Evolutionary conservation across 2,888 invertebrate species (phyloP).

Genomic region (Labia minor): DNA sequence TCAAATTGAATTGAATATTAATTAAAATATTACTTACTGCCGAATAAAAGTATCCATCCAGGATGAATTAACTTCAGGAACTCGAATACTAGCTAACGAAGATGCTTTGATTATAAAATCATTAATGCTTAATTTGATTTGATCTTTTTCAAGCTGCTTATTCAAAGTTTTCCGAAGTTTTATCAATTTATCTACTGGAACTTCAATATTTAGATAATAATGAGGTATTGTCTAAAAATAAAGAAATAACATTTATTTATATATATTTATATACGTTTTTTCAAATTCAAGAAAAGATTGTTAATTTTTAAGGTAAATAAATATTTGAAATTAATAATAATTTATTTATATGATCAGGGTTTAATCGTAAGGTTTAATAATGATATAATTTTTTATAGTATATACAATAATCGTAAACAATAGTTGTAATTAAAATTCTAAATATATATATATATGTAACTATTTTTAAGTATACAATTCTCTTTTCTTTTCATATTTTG

Average conservation of each 20-base stretch:
- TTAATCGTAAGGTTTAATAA: no score
- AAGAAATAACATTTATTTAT: constrained; percentile 9
- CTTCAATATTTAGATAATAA: constrained; percentile 83
- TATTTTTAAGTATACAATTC: no score
- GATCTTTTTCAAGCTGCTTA: constrained; percentile 63
- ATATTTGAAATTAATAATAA: no score
- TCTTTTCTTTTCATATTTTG: no score
- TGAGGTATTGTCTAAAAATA: constrained; percentile 74
- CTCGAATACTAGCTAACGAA: constrained; percentile 75
- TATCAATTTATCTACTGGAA: constrained; percentile 65
- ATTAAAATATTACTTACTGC: constrained; percentile 52
- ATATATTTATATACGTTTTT: constrained; percentile 8
- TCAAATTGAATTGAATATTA: no score
- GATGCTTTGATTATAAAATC: constrained; percentile 93
- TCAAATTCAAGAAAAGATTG: no score
- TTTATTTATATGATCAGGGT: no score
- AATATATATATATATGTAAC: no score
- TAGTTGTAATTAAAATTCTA: no score
- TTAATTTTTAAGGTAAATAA: no score
- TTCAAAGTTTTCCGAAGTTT: constrained; percentile 68
- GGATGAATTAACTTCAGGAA: constrained; percentile 87
- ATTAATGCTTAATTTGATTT: constrained; percentile 83
- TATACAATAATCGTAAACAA: no score
- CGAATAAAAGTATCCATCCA: constrained; percentile 91
- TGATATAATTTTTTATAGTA: no score